Conservation (phyloP, 2,113 vertebrate genomes). For the Chlorodrepanis virens region DNA sequence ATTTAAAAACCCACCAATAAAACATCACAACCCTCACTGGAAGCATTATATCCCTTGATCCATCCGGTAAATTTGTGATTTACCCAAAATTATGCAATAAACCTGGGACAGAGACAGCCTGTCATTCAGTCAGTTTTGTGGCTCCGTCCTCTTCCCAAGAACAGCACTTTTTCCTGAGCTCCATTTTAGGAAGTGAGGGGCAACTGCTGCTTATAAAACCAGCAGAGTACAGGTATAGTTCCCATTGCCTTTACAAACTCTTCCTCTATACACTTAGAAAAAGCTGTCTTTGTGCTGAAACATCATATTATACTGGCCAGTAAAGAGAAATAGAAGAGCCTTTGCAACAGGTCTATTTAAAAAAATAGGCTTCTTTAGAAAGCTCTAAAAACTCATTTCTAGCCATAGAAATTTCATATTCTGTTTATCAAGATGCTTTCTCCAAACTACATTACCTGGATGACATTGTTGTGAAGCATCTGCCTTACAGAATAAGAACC, state of each 20-base stretch:
- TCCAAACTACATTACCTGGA: not conserved
- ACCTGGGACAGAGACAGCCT: not conserved
- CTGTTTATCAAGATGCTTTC: conserved; percentile 1
- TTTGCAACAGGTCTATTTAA: not conserved
- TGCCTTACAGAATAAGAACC: not conserved
- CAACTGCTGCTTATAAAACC: not conserved
- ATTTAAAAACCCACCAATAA: not conserved
- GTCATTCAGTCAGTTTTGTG: not conserved
- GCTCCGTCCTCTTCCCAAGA: not conserved
- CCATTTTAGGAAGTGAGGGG: not conserved
- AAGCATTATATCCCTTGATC: not conserved
- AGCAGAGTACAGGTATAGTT: not conserved
- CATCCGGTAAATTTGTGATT: not conserved
- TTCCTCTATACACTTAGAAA: not conserved
- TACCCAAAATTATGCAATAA: not conserved
- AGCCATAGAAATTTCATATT: not conserved
- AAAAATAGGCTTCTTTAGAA: not conserved
- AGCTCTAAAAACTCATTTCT: conserved; percentile 31
- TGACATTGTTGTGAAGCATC: not conserved
- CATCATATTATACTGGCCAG: not conserved
- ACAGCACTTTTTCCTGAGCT: not conserved
- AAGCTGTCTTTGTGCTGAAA: not conserved
- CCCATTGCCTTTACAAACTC: not conserved
- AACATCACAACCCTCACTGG: not conserved
- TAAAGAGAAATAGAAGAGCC: not conserved